A percentile compares a stretch with the other conserved stretches of the same genome.
Evolutionary conservation across 2,888 invertebrate species (phyloP).

Genomic region (Stenolophus ochropezus): DNA sequence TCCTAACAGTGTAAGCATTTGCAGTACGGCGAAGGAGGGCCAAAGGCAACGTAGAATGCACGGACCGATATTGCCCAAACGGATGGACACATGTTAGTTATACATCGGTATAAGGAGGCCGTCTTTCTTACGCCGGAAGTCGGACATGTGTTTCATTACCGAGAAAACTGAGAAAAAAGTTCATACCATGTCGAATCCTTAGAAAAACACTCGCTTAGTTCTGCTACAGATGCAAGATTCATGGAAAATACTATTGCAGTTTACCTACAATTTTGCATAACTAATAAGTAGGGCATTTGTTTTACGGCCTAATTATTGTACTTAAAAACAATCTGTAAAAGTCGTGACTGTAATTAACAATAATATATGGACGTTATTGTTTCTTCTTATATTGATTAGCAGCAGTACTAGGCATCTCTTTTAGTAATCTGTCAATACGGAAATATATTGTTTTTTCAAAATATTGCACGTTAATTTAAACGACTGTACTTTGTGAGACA

Average conservation of each 20-base stretch:
- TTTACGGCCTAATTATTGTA: no score
- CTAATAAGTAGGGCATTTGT: not conserved
- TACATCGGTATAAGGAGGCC: slow-evolving; percentile 17
- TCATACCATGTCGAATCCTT: slow-evolving; percentile 16
- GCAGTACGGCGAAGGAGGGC: slow-evolving; percentile 26
- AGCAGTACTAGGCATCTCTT: no score
- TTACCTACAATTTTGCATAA: not conserved
- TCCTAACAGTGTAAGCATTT: slow-evolving; percentile 36
- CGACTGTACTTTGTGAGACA: no score
- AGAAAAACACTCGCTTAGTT: not conserved
- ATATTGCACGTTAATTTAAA: no score
- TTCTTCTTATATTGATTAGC: no score
- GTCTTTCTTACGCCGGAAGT: slow-evolving; percentile 42
- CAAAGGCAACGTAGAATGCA: slow-evolving; percentile 21
- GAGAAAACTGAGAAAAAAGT: slow-evolving; percentile 31
- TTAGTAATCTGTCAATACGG: no score
- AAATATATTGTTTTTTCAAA: no score
- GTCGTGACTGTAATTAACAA: no score
- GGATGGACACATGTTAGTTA: slow-evolving; percentile 46
- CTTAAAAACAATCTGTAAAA: no score
- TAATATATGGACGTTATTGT: no score
- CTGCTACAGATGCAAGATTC: slow-evolving; percentile 3
- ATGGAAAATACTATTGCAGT: not conserved
- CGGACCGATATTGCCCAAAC: slow-evolving; percentile 31
- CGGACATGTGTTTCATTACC: slow-evolving; percentile 44